Conservation (phyloP, 2,113 vertebrate genomes). For the Ascaphus truei region DNA sequence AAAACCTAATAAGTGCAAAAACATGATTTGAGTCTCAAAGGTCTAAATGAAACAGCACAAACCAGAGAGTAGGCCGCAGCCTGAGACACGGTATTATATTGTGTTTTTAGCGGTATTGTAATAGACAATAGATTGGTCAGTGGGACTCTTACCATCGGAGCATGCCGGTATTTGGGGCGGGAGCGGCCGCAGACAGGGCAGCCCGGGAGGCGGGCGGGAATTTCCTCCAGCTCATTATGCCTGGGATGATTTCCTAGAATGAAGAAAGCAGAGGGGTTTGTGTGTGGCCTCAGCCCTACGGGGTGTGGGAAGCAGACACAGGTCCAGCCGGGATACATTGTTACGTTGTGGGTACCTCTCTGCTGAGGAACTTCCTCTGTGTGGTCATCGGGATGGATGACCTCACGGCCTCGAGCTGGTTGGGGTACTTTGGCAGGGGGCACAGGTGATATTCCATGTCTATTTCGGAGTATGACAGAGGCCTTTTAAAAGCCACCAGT, state of each 20-base stretch:
- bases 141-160: conserved; percentile 63
- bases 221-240: conserved; percentile 74
- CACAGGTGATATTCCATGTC: conserved; percentile 78
- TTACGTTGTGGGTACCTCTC: neutral
- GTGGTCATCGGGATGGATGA: conserved; percentile 55
- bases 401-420: conserved; percentile 43
- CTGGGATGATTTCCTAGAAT: conserved; percentile 73
- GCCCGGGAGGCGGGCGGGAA: conserved; percentile 58
- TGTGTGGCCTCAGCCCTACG: neutral
- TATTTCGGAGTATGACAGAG: conserved; percentile 72
- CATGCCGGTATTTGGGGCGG: conserved; percentile 25
- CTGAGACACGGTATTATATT: neutral
- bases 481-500: conserved; percentile 61
- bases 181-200: conserved; percentile 43
- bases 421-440: conserved; percentile 69
- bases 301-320: neutral
- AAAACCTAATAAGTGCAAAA: too few relatives aligned
- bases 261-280: neutral
- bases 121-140: too few relatives aligned
- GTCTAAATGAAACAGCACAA: too few relatives aligned
- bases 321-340: neutral
- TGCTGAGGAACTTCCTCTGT: conserved; percentile 68
- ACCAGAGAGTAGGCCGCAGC: too few relatives aligned
- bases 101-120: neutral
- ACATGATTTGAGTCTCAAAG: too few relatives aligned